A percentile compares a stretch with the other conserved stretches of the same genome.
phyloP scores from a whole-genome alignment of 2,113 vertebrate species.

The Salvelinus sp. region DNA sequence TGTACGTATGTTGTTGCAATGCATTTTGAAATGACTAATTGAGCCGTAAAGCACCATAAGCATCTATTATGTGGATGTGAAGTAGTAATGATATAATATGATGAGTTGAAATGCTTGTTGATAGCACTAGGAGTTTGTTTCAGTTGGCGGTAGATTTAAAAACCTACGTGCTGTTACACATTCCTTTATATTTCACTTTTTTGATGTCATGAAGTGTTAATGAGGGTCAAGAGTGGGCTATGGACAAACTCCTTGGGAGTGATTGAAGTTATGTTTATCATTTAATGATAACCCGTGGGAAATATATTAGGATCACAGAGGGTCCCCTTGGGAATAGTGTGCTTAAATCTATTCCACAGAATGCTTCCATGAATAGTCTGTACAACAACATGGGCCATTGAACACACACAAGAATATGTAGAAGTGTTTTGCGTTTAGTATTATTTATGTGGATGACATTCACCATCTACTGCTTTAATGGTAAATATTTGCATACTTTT shows the following conservation, averaged over 20 bases:
- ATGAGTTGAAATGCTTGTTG: neutral
- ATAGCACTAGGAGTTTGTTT: neutral
- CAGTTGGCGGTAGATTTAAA: no score
- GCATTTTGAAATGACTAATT: slow-evolving; percentile 42
- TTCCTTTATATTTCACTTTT: neutral
- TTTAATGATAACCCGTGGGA: neutral
- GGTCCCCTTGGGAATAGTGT: neutral
- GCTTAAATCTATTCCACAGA: neutral
- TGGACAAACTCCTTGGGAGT: neutral
- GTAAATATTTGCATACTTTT: neutral
- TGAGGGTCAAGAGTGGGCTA: no score
- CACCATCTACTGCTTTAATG: neutral
- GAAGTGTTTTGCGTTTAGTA: no score
- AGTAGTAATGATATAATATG: neutral
- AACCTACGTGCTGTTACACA: no score
- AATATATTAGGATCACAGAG: neutral
- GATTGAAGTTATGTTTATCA: neutral
- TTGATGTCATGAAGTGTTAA: neutral
- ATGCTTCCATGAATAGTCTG: neutral
- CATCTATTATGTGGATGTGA: neutral
- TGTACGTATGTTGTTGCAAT: slow-evolving; percentile 35
- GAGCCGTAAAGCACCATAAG: slow-evolving; percentile 5
- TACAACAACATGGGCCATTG: neutral
- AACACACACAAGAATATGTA: neutral
- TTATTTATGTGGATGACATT: neutral